These are phyloP conservation scores for Myotis daubentonii DNA, from an alignment of 2,797 vertebrate species.

Conservation along the genomic window DNA sequence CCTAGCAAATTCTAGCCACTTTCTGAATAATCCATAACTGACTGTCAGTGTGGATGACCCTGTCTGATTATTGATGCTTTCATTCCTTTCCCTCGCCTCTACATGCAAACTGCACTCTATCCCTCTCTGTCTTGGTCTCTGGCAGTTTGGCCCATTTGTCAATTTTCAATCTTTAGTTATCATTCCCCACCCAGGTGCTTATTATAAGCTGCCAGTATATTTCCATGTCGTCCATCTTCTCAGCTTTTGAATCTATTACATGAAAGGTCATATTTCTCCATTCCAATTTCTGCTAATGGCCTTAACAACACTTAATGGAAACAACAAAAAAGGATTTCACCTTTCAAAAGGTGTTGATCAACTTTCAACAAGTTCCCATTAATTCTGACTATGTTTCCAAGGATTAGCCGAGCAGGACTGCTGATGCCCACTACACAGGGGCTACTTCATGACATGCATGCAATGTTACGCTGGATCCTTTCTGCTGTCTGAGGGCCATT, in stretches of 20 bases:
- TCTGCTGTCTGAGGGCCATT: constrained; percentile 24
- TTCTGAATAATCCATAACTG: constrained; percentile 41
- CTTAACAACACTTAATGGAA: constrained; percentile 69
- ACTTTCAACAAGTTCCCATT: constrained; percentile 67
- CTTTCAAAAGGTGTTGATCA: constrained; percentile 68
- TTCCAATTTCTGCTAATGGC: constrained; percentile 71
- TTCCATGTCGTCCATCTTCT: constrained; percentile 63
- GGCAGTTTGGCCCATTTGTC: constrained; percentile 67
- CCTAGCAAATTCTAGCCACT: constrained; percentile 39
- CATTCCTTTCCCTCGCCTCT: constrained; percentile 27
- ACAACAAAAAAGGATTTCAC: constrained; percentile 67
- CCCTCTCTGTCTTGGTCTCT: constrained; percentile 42
- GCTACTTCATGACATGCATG: neutral
- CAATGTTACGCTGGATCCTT: constrained; percentile 19
- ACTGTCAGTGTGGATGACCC: neutral
- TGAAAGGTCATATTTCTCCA: constrained; percentile 69
- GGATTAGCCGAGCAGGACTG: constrained; percentile 48
- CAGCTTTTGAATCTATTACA: constrained; percentile 50
- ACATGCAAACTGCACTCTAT: neutral
- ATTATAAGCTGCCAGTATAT: constrained; percentile 60
- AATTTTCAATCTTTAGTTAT: constrained; percentile 73
- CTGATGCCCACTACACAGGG: constrained; percentile 28
- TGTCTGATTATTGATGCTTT: constrained; percentile 53
- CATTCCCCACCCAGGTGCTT: constrained; percentile 59
- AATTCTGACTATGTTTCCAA: constrained; percentile 71